Evolutionary conservation across 2,113 vertebrate genomes (phyloP).

Genomic region (Salvator merianae): DNA sequence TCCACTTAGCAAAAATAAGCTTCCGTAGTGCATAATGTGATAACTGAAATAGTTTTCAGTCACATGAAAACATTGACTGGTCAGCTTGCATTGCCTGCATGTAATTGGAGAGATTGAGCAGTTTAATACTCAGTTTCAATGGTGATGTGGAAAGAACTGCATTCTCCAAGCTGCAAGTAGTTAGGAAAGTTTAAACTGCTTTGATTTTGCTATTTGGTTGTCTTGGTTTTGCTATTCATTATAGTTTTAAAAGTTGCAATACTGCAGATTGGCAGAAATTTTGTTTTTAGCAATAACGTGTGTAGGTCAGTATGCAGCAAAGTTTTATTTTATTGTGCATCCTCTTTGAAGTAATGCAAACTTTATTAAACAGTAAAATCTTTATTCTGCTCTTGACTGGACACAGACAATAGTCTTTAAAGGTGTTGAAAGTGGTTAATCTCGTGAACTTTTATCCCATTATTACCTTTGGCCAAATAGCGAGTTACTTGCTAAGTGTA

Average conservation of each 20-base stretch:
- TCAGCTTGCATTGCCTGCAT: slow-evolving; percentile 71
- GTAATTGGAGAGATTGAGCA: slow-evolving; percentile 70
- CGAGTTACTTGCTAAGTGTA: background rate
- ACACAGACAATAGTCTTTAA: background rate
- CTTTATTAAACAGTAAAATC: slow-evolving; percentile 33
- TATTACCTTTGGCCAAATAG: background rate
- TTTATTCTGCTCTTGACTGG: background rate
- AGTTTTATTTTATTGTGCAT: slow-evolving; percentile 46
- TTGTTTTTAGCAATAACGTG: slow-evolving; percentile 68
- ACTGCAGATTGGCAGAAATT: slow-evolving; percentile 48
- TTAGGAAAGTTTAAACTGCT: slow-evolving; percentile 73
- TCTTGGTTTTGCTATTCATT: slow-evolving; percentile 68
- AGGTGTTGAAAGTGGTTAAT: background rate
- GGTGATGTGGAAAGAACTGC: slow-evolving; percentile 77
- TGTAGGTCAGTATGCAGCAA: slow-evolving; percentile 64
- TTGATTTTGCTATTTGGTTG: slow-evolving; percentile 76
- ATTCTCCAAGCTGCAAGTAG: slow-evolving; percentile 74
- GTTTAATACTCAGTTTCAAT: slow-evolving; percentile 76
- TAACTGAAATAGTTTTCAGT: slow-evolving; percentile 77
- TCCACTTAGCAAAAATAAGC: slow-evolving; percentile 80
- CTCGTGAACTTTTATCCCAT: background rate
- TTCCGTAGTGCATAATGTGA: slow-evolving; percentile 78
- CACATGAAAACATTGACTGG: slow-evolving; percentile 74
- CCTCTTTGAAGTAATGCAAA: slow-evolving; percentile 47
- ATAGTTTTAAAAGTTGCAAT: slow-evolving; percentile 58